Evolutionary conservation across 2,888 invertebrate genomes (phyloP).

Genomic region (Agrenia bidenticulata): DNA sequence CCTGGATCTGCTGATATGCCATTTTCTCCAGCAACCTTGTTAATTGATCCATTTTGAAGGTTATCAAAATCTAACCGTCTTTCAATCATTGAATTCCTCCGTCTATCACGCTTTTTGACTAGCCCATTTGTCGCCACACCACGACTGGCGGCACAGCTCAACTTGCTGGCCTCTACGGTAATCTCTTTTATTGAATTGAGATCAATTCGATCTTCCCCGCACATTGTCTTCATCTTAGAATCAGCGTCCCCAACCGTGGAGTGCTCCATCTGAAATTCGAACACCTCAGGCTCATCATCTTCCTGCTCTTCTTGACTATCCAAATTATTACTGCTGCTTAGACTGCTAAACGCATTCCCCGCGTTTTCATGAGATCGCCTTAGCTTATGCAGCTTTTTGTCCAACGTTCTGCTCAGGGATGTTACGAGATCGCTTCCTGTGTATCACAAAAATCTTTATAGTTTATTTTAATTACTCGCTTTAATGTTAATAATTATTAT

Average conservation of each 20-base stretch:
- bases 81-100: constrained; percentile 48
- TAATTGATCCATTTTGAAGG: background rate
- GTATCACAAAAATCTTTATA: too few species aligned
- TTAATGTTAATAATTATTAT: too few species aligned
- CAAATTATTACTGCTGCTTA: constrained; percentile 9
- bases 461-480: too few species aligned
- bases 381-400: constrained; percentile 75
- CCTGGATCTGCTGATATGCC: constrained; percentile 5
- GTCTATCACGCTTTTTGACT: constrained; percentile 15
- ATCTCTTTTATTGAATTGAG: constrained; percentile 1
- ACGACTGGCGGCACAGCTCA: background rate
- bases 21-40: background rate
- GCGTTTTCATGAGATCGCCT: constrained; percentile 64
- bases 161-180: background rate
- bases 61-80: constrained; percentile 15
- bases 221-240: background rate
- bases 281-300: constrained; percentile 13
- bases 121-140: too few species aligned
- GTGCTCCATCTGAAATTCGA: constrained; percentile 24
- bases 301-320: constrained; percentile 15
- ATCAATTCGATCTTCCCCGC: too few species aligned
- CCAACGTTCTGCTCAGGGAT: constrained; percentile 79
- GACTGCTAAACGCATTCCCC: constrained; percentile 1
- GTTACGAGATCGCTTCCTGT: constrained; percentile 80
- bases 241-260: constrained; percentile 5